Evolutionary conservation across 2,797 vertebrate genomes (phyloP), one percentile per base, ranked within the genome.

Genomic region (Coendou prehensilis): DNA sequence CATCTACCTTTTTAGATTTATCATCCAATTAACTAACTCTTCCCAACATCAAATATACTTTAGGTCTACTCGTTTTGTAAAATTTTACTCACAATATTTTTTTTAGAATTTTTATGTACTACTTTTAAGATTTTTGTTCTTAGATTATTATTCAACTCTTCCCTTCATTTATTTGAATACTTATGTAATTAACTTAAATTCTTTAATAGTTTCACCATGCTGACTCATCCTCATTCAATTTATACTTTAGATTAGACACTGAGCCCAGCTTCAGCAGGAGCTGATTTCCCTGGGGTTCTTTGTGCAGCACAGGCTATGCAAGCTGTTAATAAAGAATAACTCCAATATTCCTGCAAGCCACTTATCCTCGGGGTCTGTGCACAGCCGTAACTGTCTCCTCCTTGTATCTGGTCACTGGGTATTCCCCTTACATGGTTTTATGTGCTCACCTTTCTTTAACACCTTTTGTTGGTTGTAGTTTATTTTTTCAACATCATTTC

Each of bases 161-260:
- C 47, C 18, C 17, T 75, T 92, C 13, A 26, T 79, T 94, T 93
- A 37, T 92, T 81, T 84, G 33, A 93, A 73, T 14, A 47, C 20
- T 56, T 56, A 37, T 10, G 45, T 63, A 50, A 81, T 76, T 79
- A 89, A 83, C 9, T 86, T 69, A 9, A 23, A 89, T n/a, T 41
- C 20, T 85, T 91, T 67, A 45, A 75, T n/a, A 54, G 89, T 73
- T 89, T 80, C 30, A 50, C 33, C 15, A 6, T 30, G 13, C 14
- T 47, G 22, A 9, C 18, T 73, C 56, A 59, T 45, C 17, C 33
- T 80, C n/a, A 17, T 63, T 26, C 50, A n/a, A 41, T 73, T 87
- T 37, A 15, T 54, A 28, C 75, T 63, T 86, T 50, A 45, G 61
- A 87, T 86, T 33, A n/a, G 33, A 67, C 30, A 13, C 14, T 76